Conservation (phyloP, 2,113 vertebrate genomes). For the Mobula birostris region DNA sequence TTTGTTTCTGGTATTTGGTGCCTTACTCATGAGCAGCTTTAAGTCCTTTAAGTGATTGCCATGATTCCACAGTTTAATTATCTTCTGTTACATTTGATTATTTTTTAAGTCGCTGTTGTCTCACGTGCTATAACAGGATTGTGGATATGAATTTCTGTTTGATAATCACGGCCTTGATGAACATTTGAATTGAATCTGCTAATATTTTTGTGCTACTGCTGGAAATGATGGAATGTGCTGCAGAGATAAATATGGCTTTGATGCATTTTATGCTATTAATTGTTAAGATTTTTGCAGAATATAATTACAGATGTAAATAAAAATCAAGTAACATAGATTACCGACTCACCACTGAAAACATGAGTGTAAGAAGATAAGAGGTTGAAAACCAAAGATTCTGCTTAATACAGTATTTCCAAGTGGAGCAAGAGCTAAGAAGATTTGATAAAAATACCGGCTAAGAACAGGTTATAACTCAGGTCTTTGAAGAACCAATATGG, state of each 20-base stretch:
- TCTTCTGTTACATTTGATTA: neutral
- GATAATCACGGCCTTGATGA: neutral
- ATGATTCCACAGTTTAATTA: neutral
- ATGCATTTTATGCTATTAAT: neutral
- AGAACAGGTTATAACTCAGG: neutral
- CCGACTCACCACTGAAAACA: neutral
- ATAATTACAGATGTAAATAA: neutral
- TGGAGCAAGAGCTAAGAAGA: neutral
- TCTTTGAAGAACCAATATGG: neutral
- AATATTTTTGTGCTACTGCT: neutral
- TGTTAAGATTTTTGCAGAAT: conserved; percentile 13
- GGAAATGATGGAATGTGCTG: neutral
- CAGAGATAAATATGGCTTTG: neutral
- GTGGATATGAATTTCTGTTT: neutral
- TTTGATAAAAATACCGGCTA: neutral
- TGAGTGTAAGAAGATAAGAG: neutral
- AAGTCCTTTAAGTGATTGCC: neutral
- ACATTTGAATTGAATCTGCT: neutral
- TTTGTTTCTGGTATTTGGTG: conserved; percentile 35
- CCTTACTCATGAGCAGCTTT: conserved; percentile 12
- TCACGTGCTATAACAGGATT: neutral
- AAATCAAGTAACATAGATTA: neutral
- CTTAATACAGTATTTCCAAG: neutral
- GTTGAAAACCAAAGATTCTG: neutral
- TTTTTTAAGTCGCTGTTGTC: neutral